Conservation (phyloP, 2,797 vertebrate species). For the Xenops minutus region DNA sequence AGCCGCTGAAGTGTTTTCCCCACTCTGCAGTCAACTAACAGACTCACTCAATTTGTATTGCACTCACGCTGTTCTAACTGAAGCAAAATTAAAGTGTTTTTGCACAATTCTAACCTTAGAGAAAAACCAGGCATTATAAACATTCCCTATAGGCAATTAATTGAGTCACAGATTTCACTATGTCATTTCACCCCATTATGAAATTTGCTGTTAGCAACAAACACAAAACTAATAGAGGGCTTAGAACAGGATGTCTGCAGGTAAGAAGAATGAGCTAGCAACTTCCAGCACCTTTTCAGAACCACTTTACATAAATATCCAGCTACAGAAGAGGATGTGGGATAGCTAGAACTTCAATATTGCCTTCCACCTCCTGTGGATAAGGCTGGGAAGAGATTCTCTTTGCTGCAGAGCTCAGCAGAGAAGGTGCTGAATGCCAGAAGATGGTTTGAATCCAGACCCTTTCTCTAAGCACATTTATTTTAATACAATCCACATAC, state of each 20-base stretch:
- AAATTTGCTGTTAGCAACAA: not conserved
- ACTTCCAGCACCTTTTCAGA: not conserved
- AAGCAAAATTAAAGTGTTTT: not conserved
- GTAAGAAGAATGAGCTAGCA: not conserved
- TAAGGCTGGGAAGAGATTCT: not conserved
- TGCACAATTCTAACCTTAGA: not conserved
- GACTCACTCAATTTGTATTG: not conserved
- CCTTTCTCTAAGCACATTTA: not conserved
- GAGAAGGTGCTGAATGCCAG: not conserved
- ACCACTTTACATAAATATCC: not conserved
- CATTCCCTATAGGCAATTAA: not conserved
- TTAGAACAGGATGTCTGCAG: not conserved
- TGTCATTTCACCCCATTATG: not conserved
- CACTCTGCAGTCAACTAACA: not conserved
- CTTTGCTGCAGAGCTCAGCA: not conserved
- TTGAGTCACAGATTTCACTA: not conserved
- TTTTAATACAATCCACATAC: not conserved
- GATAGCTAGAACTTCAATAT: not conserved
- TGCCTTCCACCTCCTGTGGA: not conserved
- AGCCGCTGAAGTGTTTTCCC: not conserved
- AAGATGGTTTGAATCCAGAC: not conserved
- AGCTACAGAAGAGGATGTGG: not conserved
- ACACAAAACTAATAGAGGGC: not conserved
- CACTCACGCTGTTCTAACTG: not conserved
- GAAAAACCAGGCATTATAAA: not conserved